Base-by-base conservation (phyloP, 30 jellyfish, hydroid and myxozoan species). In the Hydractinia echinata region DNA sequence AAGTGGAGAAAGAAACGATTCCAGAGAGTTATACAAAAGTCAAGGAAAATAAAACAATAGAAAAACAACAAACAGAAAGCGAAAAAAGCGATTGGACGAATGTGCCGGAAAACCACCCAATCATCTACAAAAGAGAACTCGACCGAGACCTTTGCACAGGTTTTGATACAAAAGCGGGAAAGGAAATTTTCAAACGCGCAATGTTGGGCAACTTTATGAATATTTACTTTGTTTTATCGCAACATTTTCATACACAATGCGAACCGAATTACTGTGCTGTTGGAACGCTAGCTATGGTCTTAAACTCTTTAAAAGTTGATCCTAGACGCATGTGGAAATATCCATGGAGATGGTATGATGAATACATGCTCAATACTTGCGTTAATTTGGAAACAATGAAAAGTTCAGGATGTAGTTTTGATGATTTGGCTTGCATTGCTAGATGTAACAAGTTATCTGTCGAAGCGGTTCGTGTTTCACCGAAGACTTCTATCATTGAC, bases 281-380 rank as follows among this genome's bases (percentile, higher is more conserved):
- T 78, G 81, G 61, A 5, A 55, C 86, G 16, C 86, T 78, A 0
- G 81, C 81, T 39, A 55, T 78, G 82, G 81, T 78, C 9, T 50
- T 78, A 61, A 78, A 78, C 51, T 55, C 86, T 14, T 50, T 78
- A 20, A n/a, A 19, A 5, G 81, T 78, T 16, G 86, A 78, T 20
- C 86, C 86, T 8, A 58, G 50, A 7, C 81, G 81, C 10, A 30
- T 55, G 81, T 78, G 86, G 86, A 78, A 30, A 4, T 54, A 60
- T 60, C 61, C 60, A 6, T 78, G 86, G 86, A 53, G 86, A 15
- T 78, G 81, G 81, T 78, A 78, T 54, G 82, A 78, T 55, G 86
- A 78, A 55, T 55, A 30, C 18, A 54, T 78, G 82, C 51, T 78
- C 4, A 54, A 55, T n/a, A 19, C 49, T 14, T 78, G 81, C 54